A percentile compares a stretch with the other conserved stretches of the same genome.
Evolutionary conservation across 2,888 invertebrate genomes (phyloP).

Genomic region (Nezara viridula): DNA sequence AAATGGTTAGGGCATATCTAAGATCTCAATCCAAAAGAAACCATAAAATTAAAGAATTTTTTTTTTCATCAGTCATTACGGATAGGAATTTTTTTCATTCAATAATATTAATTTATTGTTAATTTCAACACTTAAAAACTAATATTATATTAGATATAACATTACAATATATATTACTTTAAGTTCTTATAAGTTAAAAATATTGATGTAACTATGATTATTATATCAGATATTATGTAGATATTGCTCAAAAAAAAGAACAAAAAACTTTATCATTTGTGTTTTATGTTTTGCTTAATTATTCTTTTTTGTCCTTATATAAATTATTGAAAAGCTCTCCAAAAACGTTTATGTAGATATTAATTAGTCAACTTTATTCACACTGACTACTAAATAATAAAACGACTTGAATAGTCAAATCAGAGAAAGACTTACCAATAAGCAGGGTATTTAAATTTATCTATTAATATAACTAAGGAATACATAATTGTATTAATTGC

Average conservation of each 20-base stretch:
- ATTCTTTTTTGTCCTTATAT: not conserved
- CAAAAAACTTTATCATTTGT: not conserved
- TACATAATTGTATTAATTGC: not conserved
- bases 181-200: too few relatives aligned
- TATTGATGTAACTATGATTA: too few relatives aligned
- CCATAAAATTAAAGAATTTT: not conserved
- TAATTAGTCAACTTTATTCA: not conserved
- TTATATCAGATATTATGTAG: too few relatives aligned
- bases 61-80: not conserved
- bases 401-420: not conserved
- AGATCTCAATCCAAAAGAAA: not conserved
- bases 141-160: too few relatives aligned
- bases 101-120: not conserved
- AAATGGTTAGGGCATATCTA: not conserved
- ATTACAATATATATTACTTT: too few relatives aligned
- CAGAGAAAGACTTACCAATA: slow-evolving; percentile 1
- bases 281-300: not conserved
- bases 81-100: not conserved
- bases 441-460: slow-evolving; percentile 2
- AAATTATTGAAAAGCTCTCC: not conserved
- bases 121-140: too few relatives aligned
- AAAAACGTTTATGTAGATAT: not conserved
- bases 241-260: not conserved
- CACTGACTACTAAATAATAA: not conserved
- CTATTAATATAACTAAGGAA: not conserved